Evolutionary conservation across 1,140 invertebrate genomes (phyloP).

Genomic region (Bombus turneri): DNA sequence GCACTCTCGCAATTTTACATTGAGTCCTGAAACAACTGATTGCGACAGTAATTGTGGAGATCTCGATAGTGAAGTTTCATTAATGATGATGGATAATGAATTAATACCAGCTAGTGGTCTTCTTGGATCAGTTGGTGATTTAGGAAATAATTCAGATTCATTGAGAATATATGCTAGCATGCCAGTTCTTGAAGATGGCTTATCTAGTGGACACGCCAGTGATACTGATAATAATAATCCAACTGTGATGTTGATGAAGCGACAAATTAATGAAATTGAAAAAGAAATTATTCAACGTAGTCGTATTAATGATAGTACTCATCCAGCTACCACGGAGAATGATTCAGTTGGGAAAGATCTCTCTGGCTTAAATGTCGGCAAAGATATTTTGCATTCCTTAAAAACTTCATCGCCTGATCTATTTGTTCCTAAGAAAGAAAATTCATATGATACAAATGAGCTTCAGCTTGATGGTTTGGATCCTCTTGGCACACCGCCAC

Average conservation of each 20-base stretch:
- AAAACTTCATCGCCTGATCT: conserved; percentile 80
- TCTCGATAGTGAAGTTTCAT: conserved; percentile 90
- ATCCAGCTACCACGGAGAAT: conserved; percentile 60
- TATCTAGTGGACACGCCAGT: conserved; percentile 95
- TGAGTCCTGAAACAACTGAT: conserved; percentile 97
- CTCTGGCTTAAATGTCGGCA: conserved; percentile 74
- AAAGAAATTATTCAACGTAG: conserved; percentile 87
- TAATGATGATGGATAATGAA: conserved; percentile 89
- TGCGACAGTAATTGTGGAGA: conserved; percentile 94
- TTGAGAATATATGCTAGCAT: conserved; percentile 87
- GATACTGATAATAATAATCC: conserved; percentile 95
- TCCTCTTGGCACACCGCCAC: conserved; percentile 87
- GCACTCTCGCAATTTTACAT: conserved; percentile 90
- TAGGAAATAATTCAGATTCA: conserved; percentile 84
- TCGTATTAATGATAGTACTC: conserved; percentile 75
- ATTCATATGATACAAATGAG: conserved; percentile 79
- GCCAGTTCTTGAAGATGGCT: conserved; percentile 97
- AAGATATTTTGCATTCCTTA: conserved; percentile 77
- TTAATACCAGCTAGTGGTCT: conserved; percentile 80
- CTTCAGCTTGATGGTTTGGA: conserved; percentile 86
- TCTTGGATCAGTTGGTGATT: conserved; percentile 83
- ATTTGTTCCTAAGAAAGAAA: conserved; percentile 82
- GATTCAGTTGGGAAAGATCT: conserved; percentile 72
- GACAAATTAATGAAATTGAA: conserved; percentile 89
- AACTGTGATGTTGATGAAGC: conserved; percentile 87